phyloP scores from a whole-genome alignment of 2,888 invertebrate genomes.

The Phasia obesa region DNA sequence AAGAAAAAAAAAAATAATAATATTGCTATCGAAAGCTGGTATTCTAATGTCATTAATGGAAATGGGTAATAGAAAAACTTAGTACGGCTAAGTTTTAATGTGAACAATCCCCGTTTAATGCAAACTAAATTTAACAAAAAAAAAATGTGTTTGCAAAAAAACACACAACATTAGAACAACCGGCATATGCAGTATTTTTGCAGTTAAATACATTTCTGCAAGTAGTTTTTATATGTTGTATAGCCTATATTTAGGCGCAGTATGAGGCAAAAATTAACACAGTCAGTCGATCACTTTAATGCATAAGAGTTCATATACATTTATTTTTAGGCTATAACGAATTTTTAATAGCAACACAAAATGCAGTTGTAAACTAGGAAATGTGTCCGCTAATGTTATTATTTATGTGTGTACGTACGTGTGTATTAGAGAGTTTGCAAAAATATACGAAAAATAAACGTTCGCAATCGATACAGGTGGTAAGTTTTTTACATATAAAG shows the following conservation, averaged over 20 bases:
- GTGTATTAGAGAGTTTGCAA: constrained; percentile 51
- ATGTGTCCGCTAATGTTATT: constrained; percentile 51
- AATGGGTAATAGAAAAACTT: no score
- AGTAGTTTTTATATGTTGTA: constrained; percentile 47
- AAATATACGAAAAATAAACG: background rate
- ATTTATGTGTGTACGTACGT: constrained; percentile 30
- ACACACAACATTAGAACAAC: background rate
- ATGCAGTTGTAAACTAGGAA: constrained; percentile 53
- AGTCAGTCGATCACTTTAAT: constrained; percentile 1
- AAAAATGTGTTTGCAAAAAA: background rate
- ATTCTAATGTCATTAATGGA: no score
- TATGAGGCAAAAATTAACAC: constrained; percentile 38
- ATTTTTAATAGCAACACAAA: constrained; percentile 38
- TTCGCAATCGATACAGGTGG: background rate
- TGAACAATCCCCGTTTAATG: no score
- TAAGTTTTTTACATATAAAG: constrained; percentile 6
- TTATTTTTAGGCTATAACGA: background rate
- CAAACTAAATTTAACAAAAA: no score
- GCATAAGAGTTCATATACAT: no score
- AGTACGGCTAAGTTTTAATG: no score
- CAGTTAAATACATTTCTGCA: background rate
- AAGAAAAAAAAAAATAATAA: no score
- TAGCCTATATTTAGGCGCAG: constrained; percentile 64
- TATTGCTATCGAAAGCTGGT: no score
- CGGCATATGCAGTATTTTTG: background rate